Evolutionary conservation across 1,140 invertebrate species (phyloP), one percentile per base, ranked within the genome.

Genomic region (Brachionus koreanus): DNA sequence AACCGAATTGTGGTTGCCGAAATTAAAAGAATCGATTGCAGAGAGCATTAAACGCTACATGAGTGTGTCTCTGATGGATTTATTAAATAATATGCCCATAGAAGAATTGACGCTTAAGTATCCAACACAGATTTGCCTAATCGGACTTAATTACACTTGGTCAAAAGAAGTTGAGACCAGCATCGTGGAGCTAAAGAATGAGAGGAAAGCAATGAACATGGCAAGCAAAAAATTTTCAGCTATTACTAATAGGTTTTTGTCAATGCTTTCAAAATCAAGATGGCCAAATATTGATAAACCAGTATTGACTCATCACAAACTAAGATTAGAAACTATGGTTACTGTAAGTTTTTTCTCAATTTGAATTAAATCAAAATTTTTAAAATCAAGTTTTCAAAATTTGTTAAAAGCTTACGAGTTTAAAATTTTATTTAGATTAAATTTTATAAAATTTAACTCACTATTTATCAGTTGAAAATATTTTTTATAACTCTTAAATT

Each of bases 81-180:
- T 87, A 75, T 85, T 85, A 63, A 86, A 85, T 83, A 85, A 85
- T 10, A 82, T 87, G 19, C 72, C 85, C 43, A 84, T 87, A 42
- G 87, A 88, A 77, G 87, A 88, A 63, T 86, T 86, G 85, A 85
- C 86, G 9, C 83, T 84, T 16, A 88, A 88, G 85, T 87, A 88
- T 83, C 77, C 42, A 12, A 13, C 76, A n/a, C 57, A 82, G 65
- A 25, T 82, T 13, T 46, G 57, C 49, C 2, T 82, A 9, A 46
- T 82, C 33, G 57, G 37, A 13, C 13, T 89, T 87, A 83, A 83
- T 85, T 37, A 84, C 86, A 74, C 86, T 82, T 89, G 87, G 87
- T 88, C 87, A 5, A 84, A 84, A 76, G 88, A 89, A 81, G 86
- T 86, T 85, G 87, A 89, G 46, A 46, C 83, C 25, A 87, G 86